A percentile compares a stretch with the other conserved stretches of the same genome.
Conservation (phyloP, 2,797 vertebrate genomes). For the Pangasius larnaudii region DNA sequence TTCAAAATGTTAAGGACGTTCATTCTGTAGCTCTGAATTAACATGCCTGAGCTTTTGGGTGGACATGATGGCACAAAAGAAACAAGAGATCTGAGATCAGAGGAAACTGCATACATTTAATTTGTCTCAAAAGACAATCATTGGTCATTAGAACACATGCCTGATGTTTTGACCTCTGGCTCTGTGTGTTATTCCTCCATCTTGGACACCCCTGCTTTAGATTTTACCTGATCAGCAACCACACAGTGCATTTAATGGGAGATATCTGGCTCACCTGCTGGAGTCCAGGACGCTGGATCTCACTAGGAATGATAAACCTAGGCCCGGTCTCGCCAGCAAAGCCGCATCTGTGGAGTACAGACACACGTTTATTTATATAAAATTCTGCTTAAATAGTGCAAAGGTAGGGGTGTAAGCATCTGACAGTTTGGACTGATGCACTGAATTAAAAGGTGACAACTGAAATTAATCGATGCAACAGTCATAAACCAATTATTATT, state of each 20-base stretch:
- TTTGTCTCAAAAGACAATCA: not conserved
- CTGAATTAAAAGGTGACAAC: not conserved
- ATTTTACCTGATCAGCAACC: not conserved
- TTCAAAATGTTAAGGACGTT: not conserved
- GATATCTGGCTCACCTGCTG: constrained; percentile 77
- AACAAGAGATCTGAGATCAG: not conserved
- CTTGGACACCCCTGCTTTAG: not conserved
- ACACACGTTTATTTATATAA: not conserved
- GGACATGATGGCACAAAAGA: not conserved
- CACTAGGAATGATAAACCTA: constrained; percentile 96
- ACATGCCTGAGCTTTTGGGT: not conserved
- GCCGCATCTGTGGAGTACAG: constrained; percentile 83
- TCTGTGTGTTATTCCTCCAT: not conserved
- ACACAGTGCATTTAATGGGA: not conserved
- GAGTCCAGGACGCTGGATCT: constrained; percentile 87
- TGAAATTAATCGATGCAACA: not conserved
- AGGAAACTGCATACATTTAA: not conserved
- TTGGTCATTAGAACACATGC: not conserved
- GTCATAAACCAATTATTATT: not conserved
- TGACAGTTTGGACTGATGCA: not conserved
- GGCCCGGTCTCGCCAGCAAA: constrained; percentile 98
- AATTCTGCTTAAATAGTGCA: not conserved
- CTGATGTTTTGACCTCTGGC: not conserved
- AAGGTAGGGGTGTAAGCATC: not conserved
- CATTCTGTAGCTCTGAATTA: not conserved